Percentiles rank a stretch among this genome's conserved stretches.
These are phyloP conservation scores for Polyodon spathula DNA, from an alignment of 2,113 vertebrate species.

Conservation along the genomic window DNA sequence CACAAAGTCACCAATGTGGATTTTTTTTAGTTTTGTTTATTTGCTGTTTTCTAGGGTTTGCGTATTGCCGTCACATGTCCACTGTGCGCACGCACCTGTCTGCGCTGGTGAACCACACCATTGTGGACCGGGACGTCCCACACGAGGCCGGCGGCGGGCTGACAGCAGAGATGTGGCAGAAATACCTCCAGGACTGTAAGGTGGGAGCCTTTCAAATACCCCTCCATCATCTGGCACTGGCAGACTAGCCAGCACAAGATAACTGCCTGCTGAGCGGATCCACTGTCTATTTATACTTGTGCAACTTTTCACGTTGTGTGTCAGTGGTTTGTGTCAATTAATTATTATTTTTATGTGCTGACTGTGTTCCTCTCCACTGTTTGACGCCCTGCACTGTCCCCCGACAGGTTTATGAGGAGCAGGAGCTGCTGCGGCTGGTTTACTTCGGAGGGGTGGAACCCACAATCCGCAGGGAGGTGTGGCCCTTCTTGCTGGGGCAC, in stretches of 20 bases:
- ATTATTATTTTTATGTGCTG: too few species aligned
- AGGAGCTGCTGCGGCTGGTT: conserved; percentile 81
- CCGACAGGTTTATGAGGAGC: conserved; percentile 70
- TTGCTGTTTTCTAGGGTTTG: conserved; percentile 66
- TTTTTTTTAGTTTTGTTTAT: background rate
- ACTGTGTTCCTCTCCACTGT: too few species aligned
- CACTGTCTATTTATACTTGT: too few species aligned
- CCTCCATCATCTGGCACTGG: background rate
- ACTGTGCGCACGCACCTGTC: conserved; percentile 93
- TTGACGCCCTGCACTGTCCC: too few species aligned
- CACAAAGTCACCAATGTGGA: too few species aligned
- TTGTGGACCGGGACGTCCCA: conserved; percentile 73
- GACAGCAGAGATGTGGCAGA: conserved; percentile 72
- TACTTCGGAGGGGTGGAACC: conserved; percentile 89
- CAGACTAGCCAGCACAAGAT: too few species aligned
- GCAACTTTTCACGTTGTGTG: too few species aligned
- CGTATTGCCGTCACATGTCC: conserved; percentile 93
- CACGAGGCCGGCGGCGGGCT: conserved; percentile 66
- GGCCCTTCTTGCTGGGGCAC: conserved; percentile 96
- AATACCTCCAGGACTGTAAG: conserved; percentile 73
- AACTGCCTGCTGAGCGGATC: too few species aligned
- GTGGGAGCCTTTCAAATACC: conserved; percentile 45
- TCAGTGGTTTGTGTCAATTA: too few species aligned
- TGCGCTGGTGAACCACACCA: conserved; percentile 83
- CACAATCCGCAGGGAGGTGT: conserved; percentile 83